phyloP scores from a whole-genome alignment of 2,888 invertebrate species.

The Stenolophus ochropezus region DNA sequence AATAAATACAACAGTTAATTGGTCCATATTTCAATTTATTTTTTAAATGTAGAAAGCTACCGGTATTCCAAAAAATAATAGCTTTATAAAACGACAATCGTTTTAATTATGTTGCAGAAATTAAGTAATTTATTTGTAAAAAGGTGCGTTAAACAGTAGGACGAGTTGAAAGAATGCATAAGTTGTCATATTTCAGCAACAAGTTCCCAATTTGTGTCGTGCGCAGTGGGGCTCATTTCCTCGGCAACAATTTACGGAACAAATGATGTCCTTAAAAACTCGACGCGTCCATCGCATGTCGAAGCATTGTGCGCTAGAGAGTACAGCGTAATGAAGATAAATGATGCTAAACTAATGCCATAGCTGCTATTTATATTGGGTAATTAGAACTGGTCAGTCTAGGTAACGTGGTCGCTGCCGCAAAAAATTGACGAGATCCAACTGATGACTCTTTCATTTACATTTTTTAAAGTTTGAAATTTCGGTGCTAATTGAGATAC shows the following conservation, averaged over 20 bases:
- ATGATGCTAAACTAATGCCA: conserved; percentile 55
- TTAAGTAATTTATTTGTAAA: background rate
- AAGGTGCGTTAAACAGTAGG: background rate
- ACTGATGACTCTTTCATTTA: conserved; percentile 51
- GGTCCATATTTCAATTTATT: background rate
- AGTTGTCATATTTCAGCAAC: background rate
- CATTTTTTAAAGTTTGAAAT: conserved; percentile 16
- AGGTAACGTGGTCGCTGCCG: conserved; percentile 50
- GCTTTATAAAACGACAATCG: background rate
- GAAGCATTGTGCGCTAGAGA: conserved; percentile 25
- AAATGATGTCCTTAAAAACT: background rate
- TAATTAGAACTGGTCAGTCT: conserved; percentile 51
- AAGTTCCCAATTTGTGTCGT: background rate
- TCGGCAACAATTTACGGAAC: background rate
- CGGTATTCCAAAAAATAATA: background rate
- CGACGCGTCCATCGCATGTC: background rate
- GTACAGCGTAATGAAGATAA: conserved; percentile 56
- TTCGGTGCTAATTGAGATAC: conserved; percentile 23
- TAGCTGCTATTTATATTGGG: conserved; percentile 56
- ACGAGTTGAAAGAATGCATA: background rate
- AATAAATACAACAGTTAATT: no score
- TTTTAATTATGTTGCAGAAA: background rate
- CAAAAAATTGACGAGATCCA: conserved; percentile 32
- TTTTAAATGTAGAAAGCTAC: background rate
- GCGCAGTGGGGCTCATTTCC: background rate